Evolutionary conservation across 2,797 vertebrate species (phyloP).

Genomic region (Lacerta agilis): DNA sequence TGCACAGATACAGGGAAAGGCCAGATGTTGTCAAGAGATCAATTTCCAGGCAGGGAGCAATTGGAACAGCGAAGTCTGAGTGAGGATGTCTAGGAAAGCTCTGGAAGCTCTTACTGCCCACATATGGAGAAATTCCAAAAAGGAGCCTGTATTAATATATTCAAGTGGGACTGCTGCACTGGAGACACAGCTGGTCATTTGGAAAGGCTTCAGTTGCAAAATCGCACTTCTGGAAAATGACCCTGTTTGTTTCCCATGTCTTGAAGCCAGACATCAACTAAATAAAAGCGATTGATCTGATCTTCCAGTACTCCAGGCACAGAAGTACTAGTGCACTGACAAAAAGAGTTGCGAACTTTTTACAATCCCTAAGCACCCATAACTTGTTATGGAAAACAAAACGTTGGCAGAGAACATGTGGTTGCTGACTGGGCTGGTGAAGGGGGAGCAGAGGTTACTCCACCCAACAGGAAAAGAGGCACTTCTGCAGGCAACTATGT

Average conservation of each 20-base stretch:
- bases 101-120: neutral
- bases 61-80: neutral
- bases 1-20: neutral
- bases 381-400: slow-evolving; percentile 31
- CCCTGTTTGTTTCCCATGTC: neutral
- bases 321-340: slow-evolving; percentile 56
- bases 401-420: neutral
- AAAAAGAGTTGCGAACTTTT: slow-evolving; percentile 62
- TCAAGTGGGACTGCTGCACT: neutral
- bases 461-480: slow-evolving; percentile 24
- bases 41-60: neutral
- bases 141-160: neutral
- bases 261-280: neutral
- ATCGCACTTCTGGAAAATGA: neutral
- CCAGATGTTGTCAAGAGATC: neutral
- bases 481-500: neutral
- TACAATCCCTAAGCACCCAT: slow-evolving; percentile 26
- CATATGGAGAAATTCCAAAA: neutral
- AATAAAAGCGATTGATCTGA: neutral
- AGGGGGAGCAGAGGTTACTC: neutral
- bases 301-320: slow-evolving; percentile 33
- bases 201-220: neutral
- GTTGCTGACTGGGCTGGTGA: neutral
- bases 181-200: neutral
- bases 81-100: neutral